phyloP scores from a whole-genome alignment of 2,888 invertebrate genomes.

The Bombyx huttoni region DNA sequence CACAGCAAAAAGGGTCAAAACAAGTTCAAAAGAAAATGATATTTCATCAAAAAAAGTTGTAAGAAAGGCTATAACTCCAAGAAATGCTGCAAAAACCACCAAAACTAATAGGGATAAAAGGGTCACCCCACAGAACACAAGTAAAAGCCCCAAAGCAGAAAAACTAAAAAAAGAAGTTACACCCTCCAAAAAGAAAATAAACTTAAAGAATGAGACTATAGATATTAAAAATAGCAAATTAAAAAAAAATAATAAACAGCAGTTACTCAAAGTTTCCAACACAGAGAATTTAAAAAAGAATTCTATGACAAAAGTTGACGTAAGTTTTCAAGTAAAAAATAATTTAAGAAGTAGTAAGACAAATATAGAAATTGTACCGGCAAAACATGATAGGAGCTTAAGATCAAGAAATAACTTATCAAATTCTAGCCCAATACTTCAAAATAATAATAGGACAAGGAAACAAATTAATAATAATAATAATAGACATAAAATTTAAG shows the following conservation, averaged over 20 bases:
- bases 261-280: not conserved
- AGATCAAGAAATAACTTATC: not conserved
- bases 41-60: not conserved
- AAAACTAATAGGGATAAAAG: not conserved
- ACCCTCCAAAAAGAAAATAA: not conserved
- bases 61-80: not conserved
- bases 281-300: not conserved
- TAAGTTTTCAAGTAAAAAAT: not conserved
- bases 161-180: not conserved
- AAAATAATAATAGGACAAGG: not conserved
- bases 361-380: not conserved
- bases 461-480: not conserved
- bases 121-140: not conserved
- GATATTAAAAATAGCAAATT: not conserved
- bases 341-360: not conserved
- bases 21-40: not conserved
- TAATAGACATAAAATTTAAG: too few relatives aligned
- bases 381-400: slow-evolving; percentile 3
- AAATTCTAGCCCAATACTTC: not conserved
- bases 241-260: not conserved
- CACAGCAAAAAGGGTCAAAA: not conserved
- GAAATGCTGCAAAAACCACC: slow-evolving; percentile 1
- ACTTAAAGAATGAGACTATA: not conserved
- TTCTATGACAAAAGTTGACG: not conserved
- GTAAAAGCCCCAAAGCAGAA: not conserved